These are phyloP conservation scores for Neolamprologus falcicula DNA, from an alignment of 2,113 vertebrate species.

Conservation along the genomic window DNA sequence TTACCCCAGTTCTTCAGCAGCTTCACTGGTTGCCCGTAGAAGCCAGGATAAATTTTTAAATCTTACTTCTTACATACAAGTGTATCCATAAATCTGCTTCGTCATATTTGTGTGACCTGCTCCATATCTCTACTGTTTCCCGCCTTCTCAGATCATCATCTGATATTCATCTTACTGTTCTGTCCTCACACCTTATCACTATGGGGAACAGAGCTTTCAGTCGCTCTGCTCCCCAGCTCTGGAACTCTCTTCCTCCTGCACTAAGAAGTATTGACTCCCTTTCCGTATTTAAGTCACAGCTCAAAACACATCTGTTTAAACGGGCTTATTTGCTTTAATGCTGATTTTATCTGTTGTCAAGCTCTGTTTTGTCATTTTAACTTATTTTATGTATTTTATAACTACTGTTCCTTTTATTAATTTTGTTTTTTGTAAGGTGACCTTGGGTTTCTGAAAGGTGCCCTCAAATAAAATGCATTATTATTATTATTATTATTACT, in stretches of 20 bases:
- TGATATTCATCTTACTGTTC: not conserved
- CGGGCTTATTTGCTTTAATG: too few relatives aligned
- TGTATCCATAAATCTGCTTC: not conserved
- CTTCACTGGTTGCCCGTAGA: too few relatives aligned
- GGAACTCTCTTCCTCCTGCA: not conserved
- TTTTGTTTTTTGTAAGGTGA: not conserved
- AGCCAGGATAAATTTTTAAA: too few relatives aligned
- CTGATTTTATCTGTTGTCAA: too few relatives aligned
- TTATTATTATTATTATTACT: not conserved
- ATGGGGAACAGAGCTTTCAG: not conserved
- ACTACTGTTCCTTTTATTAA: not conserved
- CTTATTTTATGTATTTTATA: not conserved
- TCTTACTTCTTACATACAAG: too few relatives aligned
- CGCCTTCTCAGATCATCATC: not conserved
- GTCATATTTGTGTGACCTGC: not conserved
- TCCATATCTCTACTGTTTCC: not conserved
- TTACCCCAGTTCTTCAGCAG: too few relatives aligned
- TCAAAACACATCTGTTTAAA: not conserved
- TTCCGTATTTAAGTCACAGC: not conserved
- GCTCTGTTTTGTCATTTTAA: not conserved
- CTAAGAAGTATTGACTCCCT: not conserved
- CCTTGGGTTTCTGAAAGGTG: not conserved
- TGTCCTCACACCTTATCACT: fast-evolving
- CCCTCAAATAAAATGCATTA: not conserved
- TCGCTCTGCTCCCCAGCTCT: not conserved